Conservation (phyloP, 2,797 vertebrate species). For the Darevskia nairensis region DNA sequence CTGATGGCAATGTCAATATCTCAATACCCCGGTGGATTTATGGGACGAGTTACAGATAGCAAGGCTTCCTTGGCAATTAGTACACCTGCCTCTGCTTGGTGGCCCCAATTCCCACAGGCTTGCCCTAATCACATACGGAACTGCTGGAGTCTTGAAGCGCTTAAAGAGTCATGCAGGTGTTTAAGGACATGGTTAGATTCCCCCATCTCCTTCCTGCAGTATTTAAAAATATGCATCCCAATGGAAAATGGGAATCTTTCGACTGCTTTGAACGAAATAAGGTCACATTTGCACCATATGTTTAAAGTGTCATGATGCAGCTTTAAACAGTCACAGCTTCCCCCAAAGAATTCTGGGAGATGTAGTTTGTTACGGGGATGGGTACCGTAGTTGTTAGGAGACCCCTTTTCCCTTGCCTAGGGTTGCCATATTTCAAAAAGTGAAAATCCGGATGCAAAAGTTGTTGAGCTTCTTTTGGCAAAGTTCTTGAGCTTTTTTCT, state of each 20-base stretch:
- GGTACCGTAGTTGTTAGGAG: too few species aligned
- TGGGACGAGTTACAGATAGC: slow-evolving; percentile 31
- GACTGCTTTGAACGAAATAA: not conserved
- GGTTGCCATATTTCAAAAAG: too few species aligned
- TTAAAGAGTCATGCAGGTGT: not conserved
- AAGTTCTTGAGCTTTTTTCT: too few species aligned
- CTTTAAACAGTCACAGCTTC: too few species aligned
- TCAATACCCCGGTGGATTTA: slow-evolving; percentile 33
- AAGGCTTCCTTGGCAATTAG: slow-evolving; percentile 40
- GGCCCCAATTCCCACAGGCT: slow-evolving; percentile 7
- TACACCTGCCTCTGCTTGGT: not conserved
- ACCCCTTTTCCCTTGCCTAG: too few species aligned
- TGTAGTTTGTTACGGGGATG: too few species aligned
- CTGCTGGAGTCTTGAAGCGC: not conserved
- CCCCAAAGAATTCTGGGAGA: too few species aligned
- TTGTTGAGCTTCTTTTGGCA: too few species aligned
- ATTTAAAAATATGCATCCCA: slow-evolving; percentile 12
- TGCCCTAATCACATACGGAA: not conserved
- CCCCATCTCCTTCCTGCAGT: not conserved
- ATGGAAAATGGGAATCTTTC: not conserved
- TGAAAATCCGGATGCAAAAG: too few species aligned
- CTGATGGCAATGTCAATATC: slow-evolving; percentile 27
- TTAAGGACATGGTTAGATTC: not conserved
- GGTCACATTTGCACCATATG: not conserved
- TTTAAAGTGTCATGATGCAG: not conserved